phyloP scores from a whole-genome alignment of 2,113 vertebrate genomes.

The Nothocercus julius region DNA sequence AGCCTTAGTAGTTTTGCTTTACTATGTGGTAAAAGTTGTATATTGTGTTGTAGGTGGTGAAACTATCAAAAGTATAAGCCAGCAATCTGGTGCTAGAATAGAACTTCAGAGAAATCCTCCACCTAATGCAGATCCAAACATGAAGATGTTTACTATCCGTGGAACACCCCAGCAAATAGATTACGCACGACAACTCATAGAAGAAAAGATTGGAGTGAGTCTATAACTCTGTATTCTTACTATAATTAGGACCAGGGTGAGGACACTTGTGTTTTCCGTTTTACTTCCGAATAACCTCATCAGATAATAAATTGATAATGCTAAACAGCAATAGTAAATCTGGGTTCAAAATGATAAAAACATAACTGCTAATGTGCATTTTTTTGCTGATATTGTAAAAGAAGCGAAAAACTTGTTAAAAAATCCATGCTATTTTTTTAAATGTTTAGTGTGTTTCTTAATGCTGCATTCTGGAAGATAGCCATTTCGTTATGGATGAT shows the following conservation, averaged over 20 bases:
- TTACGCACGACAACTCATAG: constrained; percentile 95
- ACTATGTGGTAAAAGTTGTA: background rate
- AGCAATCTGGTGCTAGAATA: constrained; percentile 96
- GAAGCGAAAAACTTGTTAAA: background rate
- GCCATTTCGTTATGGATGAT: rapidly evolving
- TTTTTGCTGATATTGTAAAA: background rate
- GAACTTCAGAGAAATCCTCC: constrained; percentile 97
- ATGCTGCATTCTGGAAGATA: background rate
- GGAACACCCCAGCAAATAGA: constrained; percentile 97
- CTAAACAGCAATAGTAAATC: background rate
- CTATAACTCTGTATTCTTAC: background rate
- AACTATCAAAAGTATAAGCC: constrained; percentile 98
- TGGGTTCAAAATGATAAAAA: background rate
- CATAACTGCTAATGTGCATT: background rate
- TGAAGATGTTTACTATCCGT: constrained; percentile 96
- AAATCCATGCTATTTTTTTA: background rate
- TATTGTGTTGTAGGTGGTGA: constrained; percentile 85
- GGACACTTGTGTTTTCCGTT: background rate
- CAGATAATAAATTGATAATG: background rate
- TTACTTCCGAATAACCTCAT: background rate
- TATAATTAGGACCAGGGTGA: background rate
- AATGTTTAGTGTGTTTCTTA: background rate
- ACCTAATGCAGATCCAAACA: constrained; percentile 94
- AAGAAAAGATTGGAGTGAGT: constrained; percentile 98
- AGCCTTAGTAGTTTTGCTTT: background rate